Base-by-base conservation (phyloP, 2,797 vertebrate genomes). In the Thunnus albacares region DNA sequence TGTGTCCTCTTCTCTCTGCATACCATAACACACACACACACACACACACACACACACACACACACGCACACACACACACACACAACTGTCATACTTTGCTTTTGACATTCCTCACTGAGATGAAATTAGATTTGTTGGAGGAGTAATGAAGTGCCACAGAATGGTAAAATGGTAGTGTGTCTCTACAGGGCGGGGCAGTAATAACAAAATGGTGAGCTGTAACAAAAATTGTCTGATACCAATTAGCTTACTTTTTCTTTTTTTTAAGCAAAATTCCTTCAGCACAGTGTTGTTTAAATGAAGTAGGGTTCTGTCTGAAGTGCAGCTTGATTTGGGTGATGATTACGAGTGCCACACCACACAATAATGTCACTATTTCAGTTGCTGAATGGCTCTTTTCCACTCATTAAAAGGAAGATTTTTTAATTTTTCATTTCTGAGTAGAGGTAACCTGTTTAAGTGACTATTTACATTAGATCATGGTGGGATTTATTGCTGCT, bases 81-180 rank as follows among this genome's bases (percentile, higher is more conserved):
- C 28, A 30, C 28, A 30, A 51, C 18, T 4, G 52, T 75, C 58
- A 59, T 20, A 65, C 69, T 69, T 77, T 53, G 73, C 74, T 76
- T 68, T 89, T 33, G 17, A 85, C 86, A 90, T 91, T 90, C 84
- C 85, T 81, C 80, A 64, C 62, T 60, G 41, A 73, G 75, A 82
- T 43, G 1, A 73, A 85, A 87, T 90, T 80, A 67, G 82, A 83
- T 82, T 89, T 79, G 77, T 49, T 71, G 64, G 52, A 69, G 77
- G 69, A 82, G 57, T 68, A 71, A 67, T 65, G 22, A 77, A 70
- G 57, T 68, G 38, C 49, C 53, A 52, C 53, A 73, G 51, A 58
- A 28, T 22, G 58, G 35, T 68, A 49, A 79, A 86, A 71, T 79
- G 73, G 45, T 60, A 62, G 41, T 18, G 35, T 45, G 61, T 49